A percentile compares a stretch with the other conserved stretches of the same genome.
Evolutionary conservation across 2,113 vertebrate genomes (phyloP).

Genomic region (Melanerpes aurifrons): DNA sequence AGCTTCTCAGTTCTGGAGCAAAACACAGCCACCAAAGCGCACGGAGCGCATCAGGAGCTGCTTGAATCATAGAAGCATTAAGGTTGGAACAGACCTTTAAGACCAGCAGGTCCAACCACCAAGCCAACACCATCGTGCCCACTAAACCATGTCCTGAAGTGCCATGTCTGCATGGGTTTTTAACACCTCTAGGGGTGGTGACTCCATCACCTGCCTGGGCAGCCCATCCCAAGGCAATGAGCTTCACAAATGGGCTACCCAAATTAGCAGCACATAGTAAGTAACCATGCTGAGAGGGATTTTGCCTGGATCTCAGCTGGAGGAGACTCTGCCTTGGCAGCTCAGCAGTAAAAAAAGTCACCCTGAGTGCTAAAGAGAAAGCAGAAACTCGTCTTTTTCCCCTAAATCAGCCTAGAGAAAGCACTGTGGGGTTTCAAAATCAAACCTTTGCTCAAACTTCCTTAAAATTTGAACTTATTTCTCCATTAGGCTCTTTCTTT

Average conservation of each 20-base stretch:
- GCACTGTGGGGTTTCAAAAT: slow-evolving; percentile 45
- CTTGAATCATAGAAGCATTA: background rate
- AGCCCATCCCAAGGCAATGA: background rate
- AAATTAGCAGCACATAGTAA: background rate
- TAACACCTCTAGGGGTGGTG: too few species aligned
- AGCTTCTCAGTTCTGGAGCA: background rate
- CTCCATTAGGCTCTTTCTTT: background rate
- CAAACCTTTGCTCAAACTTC: slow-evolving; percentile 64
- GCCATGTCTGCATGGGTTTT: too few species aligned
- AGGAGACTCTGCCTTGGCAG: background rate
- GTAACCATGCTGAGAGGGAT: background rate
- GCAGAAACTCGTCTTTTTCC: slow-evolving; percentile 55
- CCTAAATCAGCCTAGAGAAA: slow-evolving; percentile 18
- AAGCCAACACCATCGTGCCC: too few species aligned
- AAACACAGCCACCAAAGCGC: fast-evolving
- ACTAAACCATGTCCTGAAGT: too few species aligned
- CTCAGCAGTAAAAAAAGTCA: background rate
- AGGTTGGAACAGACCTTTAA: too few species aligned
- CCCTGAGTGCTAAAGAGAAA: background rate
- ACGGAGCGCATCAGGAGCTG: fast-evolving
- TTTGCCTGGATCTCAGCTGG: background rate
- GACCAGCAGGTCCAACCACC: too few species aligned
- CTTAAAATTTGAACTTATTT: slow-evolving; percentile 39
- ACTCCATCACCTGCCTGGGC: too few species aligned
- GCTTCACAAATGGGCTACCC: background rate